A percentile compares a stretch with the other conserved stretches of the same genome.
These are phyloP conservation scores for Myrmophylax atrothorax DNA, from an alignment of 2,113 vertebrate genomes.

Conservation along the genomic window DNA sequence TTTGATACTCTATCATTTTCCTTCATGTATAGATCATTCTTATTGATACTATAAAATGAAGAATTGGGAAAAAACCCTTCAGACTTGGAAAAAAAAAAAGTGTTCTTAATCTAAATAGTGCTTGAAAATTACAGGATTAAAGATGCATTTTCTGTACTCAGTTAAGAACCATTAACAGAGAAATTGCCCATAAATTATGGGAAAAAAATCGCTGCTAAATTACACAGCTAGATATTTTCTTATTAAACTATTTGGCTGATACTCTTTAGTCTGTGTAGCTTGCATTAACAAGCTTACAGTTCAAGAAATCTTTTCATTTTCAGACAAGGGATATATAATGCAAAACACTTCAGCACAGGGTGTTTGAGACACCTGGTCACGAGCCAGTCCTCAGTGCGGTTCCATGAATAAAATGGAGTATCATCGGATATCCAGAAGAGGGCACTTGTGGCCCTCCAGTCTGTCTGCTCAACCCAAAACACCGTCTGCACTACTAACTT, in stretches of 20 bases:
- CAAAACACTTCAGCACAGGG: neutral
- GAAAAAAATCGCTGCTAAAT: neutral
- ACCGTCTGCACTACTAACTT: neutral
- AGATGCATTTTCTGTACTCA: neutral
- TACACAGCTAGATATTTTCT: neutral
- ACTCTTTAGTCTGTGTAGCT: neutral
- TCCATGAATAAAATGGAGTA: neutral
- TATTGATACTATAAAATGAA: neutral
- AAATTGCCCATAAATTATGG: neutral
- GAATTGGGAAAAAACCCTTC: neutral
- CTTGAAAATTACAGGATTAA: neutral
- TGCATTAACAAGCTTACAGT: neutral
- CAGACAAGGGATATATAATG: neutral
- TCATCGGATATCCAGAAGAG: slow-evolving; percentile 12
- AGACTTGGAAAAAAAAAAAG: neutral
- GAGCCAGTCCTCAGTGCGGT: neutral
- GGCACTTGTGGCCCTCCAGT: slow-evolving; percentile 46
- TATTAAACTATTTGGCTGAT: neutral
- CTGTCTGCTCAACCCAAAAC: neutral
- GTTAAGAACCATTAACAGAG: neutral
- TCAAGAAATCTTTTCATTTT: neutral
- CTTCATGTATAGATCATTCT: neutral
- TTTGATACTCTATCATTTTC: neutral
- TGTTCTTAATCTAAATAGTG: neutral
- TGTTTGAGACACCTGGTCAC: neutral